Evolutionary conservation across 2,888 invertebrate species (phyloP).

Genomic region (Ecdyonurus torrentis): DNA sequence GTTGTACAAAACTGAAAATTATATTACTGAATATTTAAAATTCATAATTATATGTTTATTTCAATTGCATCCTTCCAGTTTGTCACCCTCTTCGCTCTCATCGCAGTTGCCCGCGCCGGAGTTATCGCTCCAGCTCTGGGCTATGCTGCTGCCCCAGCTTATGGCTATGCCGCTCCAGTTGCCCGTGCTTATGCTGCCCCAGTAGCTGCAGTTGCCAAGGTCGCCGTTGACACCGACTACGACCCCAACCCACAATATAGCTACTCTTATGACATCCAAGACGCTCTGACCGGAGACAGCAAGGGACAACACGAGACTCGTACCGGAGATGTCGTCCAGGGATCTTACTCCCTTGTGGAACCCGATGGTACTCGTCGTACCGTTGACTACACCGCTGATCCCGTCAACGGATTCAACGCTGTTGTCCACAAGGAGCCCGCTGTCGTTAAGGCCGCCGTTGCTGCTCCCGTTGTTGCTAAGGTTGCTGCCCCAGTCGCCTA

Average conservation of each 20-base stretch:
- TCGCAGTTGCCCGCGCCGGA: slow-evolving; percentile 9
- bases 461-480: slow-evolving; percentile 12
- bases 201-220: slow-evolving; percentile 12
- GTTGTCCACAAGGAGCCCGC: slow-evolving; percentile 34
- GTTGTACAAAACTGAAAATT: neutral
- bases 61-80: slow-evolving; percentile 1
- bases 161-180: slow-evolving; percentile 12
- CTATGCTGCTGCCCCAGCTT: neutral
- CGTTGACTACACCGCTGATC: slow-evolving; percentile 39
- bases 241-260: slow-evolving; percentile 38
- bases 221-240: slow-evolving; percentile 19
- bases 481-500: slow-evolving; percentile 11
- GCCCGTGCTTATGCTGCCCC: slow-evolving; percentile 13
- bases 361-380: slow-evolving; percentile 36
- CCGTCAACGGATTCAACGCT: slow-evolving; percentile 39
- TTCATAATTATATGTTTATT: no score
- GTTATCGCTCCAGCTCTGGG: neutral
- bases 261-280: slow-evolving; percentile 36
- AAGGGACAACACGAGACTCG: slow-evolving; percentile 37
- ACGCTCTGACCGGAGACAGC: slow-evolving; percentile 34
- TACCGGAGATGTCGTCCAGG: slow-evolving; percentile 36
- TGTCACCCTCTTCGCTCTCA: slow-evolving; percentile 8
- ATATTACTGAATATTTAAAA: no score
- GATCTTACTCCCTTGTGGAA: slow-evolving; percentile 35
- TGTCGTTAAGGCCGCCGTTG: slow-evolving; percentile 11